A percentile compares a stretch with the other conserved stretches of the same genome.
Conservation (phyloP, 1,140 invertebrate species). For the Diuraphis noxia region DNA sequence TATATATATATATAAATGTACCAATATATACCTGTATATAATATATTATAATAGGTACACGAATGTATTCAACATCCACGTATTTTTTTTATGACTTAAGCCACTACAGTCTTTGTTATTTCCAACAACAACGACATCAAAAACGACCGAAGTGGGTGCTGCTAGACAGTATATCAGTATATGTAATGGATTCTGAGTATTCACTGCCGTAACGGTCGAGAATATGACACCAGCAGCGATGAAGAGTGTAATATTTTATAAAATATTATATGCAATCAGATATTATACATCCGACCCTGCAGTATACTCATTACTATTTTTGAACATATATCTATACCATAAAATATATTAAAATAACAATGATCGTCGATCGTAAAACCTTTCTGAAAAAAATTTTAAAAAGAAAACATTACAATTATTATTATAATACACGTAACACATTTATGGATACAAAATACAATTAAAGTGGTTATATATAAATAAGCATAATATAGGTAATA, state of each 20-base stretch:
- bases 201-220: constrained; percentile 18
- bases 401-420: neutral
- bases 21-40: neutral
- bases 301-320: neutral
- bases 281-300: neutral
- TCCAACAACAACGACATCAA: constrained; percentile 32
- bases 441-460: neutral
- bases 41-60: constrained; percentile 10
- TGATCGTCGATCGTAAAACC: constrained; percentile 21
- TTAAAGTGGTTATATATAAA: neutral
- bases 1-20: neutral
- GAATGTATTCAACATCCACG: constrained; percentile 35
- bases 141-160: constrained; percentile 41
- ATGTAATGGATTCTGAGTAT: constrained; percentile 37
- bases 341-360: neutral
- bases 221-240: constrained; percentile 8
- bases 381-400: neutral
- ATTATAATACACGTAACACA: neutral
- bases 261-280: constrained; percentile 25
- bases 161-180: constrained; percentile 10
- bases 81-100: constrained; percentile 36
- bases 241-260: constrained; percentile 38
- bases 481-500: neutral
- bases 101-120: constrained; percentile 38
- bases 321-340: neutral